Base-by-base conservation (phyloP, 2,797 vertebrate genomes). In the Leptodactylus fallax region DNA sequence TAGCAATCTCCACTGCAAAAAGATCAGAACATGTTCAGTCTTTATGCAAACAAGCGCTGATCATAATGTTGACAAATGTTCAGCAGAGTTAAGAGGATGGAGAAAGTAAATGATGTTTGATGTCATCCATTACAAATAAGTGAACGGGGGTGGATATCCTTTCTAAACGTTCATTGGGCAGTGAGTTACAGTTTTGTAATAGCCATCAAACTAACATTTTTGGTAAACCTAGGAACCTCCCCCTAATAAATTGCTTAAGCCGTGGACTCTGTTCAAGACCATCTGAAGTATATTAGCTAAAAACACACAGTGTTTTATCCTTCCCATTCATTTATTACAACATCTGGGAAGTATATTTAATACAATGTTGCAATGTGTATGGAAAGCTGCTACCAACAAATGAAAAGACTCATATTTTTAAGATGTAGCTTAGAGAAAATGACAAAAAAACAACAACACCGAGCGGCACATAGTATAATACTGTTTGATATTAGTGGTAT, bases 251-350 rank as follows among this genome's bases (percentile, higher is more conserved):
- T 85, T 85, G 65, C 82, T 74, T 63, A 85, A 85, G 25, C 55
- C 58, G 47, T 82, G 80, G 71, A 23, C 23, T n/a, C 8, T 25
- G 55, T 69, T 83, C 51, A 69, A 83, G 14, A 53, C 12, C 81
- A 81, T 88, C 71, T 78, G 84, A 58, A 82, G 11, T 23, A 6
- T 77, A 58, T 89, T 89, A 77, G 60, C 47, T 78, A 82, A 55
- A 69, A 17, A 51, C 27, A 47, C 21, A 14, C 36, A 14, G 72
- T 36, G 36, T 27, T 56, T 56, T 77, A 17, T 21, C 12, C 16
- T 79, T 16, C 25, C 19, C 17, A 17, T 61, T 45, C 49, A 71
- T 49, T 71, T 79, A 13, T 11, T 7, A 45, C 17, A 72, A 51
- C 74, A 79, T 80, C 74, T 69, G 74, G 77, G 45, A 80, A 47